Base-by-base conservation (phyloP, 2,797 vertebrate genomes). In the Epinephelus awoara region DNA sequence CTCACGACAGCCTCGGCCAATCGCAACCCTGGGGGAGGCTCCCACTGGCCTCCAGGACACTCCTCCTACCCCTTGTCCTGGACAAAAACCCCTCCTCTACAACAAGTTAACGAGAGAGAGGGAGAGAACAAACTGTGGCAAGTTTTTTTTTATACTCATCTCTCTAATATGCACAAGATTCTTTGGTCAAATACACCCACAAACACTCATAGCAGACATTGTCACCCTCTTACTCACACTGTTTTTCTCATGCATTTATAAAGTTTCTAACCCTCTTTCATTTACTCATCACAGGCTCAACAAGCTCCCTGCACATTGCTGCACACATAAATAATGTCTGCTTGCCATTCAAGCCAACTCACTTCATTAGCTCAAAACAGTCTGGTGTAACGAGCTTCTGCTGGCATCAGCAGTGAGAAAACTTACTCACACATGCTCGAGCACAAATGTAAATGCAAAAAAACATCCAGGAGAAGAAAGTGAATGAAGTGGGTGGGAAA, bases 1-100 rank as follows among this genome's bases (percentile, higher is more conserved):
- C 92, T 92, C 92, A 93, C 59, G 75, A 54, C 85, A 57, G 51
- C 76, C 67, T 77, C 57, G 79, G 72, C 96, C 95, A 95, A 96
- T 95, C 86, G 72, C 82, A 86, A 29, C 17, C 0, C n/a, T 47
- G 87, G 87, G 88, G 95, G 95, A 87, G 90, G 87, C 63, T 84
- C 86, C 84, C 79, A 78, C 13, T 49, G 68, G 71, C 61, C 80
- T 61, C 19, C 55, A 69, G 75, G 89, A 92, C 91, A 89, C 91
- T 88, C 93, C 94, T 77, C 78, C 83, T 81, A 61, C 83, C 86
- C 82, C 91, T 91, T 89, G 88, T 92, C 85, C 89, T 80, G 12
- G 6, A 76, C 63, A 74, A 82, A 44, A 90, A 91, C 81, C 84
- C 90, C 93, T 92, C 89, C 91, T 89, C 81, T 85, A 80, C 46